Evolutionary conservation across 2,113 vertebrate genomes (phyloP).

Genomic region (Corydoras maculifer): DNA sequence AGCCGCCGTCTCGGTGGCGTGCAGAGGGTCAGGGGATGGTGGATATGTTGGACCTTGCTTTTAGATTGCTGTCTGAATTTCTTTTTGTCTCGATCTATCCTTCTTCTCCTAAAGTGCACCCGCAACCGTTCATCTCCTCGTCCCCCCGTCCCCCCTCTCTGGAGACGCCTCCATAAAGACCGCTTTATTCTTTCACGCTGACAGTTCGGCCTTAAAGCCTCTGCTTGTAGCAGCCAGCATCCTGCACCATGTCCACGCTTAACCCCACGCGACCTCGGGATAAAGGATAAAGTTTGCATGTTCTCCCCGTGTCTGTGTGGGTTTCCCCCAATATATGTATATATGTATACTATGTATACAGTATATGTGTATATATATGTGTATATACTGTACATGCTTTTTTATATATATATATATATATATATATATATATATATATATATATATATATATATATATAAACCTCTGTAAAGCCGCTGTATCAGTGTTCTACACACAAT

Average conservation of each 20-base stretch:
- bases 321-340: too few species aligned
- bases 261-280: background rate
- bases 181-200: background rate
- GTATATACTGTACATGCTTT: too few species aligned
- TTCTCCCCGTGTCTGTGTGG: too few species aligned
- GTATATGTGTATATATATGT: too few species aligned
- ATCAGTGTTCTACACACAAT: too few species aligned
- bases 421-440: too few species aligned
- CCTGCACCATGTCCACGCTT: background rate
- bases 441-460: too few species aligned
- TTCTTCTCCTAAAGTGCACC: slow-evolving; percentile 3
- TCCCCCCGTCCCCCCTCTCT: background rate
- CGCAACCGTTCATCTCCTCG: slow-evolving; percentile 9
- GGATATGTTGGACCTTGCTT: background rate
- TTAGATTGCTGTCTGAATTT: slow-evolving; percentile 5
- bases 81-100: background rate
- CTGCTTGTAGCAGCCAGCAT: background rate
- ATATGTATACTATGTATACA: too few species aligned
- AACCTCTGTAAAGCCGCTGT: too few species aligned
- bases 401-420: too few species aligned
- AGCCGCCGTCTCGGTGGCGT: background rate
- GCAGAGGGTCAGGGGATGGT: background rate
- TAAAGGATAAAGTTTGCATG: background rate
- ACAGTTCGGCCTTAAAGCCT: slow-evolving; percentile 15
- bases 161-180: background rate